Base-by-base conservation (phyloP, 92 coral and sea anemone genomes). In the Porites cylindrica region DNA sequence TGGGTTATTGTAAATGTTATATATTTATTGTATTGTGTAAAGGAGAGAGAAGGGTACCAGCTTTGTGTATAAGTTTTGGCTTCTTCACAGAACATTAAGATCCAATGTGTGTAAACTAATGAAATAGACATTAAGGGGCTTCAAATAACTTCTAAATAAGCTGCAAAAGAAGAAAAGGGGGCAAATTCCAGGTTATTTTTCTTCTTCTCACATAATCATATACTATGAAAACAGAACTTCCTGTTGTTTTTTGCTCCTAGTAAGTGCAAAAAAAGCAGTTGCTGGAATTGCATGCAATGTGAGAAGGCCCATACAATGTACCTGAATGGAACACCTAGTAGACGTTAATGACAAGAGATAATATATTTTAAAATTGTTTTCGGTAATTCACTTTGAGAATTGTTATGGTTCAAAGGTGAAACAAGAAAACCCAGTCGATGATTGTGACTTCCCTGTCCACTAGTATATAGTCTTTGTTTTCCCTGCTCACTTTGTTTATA, bases 281-380 rank as follows among this genome's bases (percentile, higher is more conserved):
- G 51, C n/a, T 32, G 58, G 52, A 72, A 32, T 72, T 72, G 19
- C 20, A 38, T 38, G 47, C 47, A 38, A 4, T 38, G 6, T 38
- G 47, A 38, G 6, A 32, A 72, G 47, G 51, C 11, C 77, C 77
- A 72, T 72, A 10, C 59, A 72, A 9, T 32, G 77, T 72, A 72
- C n/a, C 77, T 72, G 47, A 72, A 72, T 72, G 77, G 77, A 72
- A 72, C 77, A 38, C 3, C 77, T 72, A 18, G 77, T 72, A 72
- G 77, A 72, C 59, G 77, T 72, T 72, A 72, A 72, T 72, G 47
- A 38, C 6, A 38, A 38, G 47, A 38, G 47, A 38, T 4, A 72
- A 47, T 43, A 72, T 14, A 72, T 38, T 72, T 8, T 29, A 29
- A 29, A 29, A 50, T 72, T 72, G 77, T 72, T 72, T 73, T 72